Base-by-base conservation (phyloP, 2,888 invertebrate species). In the Phytoseiulus persimilis region DNA sequence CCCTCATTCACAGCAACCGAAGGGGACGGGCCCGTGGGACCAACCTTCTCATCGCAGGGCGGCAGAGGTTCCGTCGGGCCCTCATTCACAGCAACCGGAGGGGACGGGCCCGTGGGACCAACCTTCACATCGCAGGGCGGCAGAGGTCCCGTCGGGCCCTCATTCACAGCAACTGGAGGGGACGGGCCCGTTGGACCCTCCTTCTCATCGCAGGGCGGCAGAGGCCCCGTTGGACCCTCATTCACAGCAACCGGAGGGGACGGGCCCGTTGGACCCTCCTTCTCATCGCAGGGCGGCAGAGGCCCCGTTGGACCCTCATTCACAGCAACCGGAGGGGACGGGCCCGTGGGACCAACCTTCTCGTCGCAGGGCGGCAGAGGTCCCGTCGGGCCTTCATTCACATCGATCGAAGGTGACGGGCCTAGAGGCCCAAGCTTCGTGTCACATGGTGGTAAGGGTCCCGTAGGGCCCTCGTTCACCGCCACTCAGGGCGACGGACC, bases 391-490 rank as follows among this genome's bases (percentile, higher is more conserved):
- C 84, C 84, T 2, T 84, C 84, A 33, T 84, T 84, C 31, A 84
- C 84, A 84, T 23, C n/a, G 0, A 23, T 32, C 33, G n/a, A 31
- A 84, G 32, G 32, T 31, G 23, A 23, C 31, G 84, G 84, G 18
- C 84, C 84, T 9, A 31, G 18, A 31, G 84, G 84, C 14, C 84
- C 84, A 31, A 32, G 32, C 23, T 84, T 31, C 84, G 33, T 31
- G 3, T 18, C 84, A 2, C 84, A 84, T 3, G 84, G 84, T 9
- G n/a, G n/a, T 32, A 0, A 3, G 18, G 87, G 87, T 5, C 87
- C 87, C n/a, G 23, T 32, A 9, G 87, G 87, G 33, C 87, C 87
- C 0, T 32, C 87, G 33, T 87, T 87, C 32, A 87, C 87, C 9
- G 87, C 87, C 14, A 6, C 31, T 6, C 3, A 23, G 31, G 32